These are phyloP conservation scores for Falco cherrug DNA, from an alignment of 2,797 vertebrate genomes.

Conservation along the genomic window DNA sequence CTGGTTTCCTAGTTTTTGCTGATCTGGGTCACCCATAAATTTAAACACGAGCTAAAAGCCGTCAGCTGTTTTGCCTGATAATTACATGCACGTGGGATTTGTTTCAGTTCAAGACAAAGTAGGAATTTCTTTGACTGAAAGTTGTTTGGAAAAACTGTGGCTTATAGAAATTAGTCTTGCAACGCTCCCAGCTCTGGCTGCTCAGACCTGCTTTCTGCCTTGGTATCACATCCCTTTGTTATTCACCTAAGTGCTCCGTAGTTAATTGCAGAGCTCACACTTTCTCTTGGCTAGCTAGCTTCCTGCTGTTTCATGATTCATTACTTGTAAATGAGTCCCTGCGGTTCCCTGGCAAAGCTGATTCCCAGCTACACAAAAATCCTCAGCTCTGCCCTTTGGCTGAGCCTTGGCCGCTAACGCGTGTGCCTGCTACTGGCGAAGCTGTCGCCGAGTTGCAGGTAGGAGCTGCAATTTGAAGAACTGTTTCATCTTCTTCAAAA, in stretches of 20 bases:
- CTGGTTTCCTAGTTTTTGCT: neutral
- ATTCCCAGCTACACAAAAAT: constrained; percentile 11
- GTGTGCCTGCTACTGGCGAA: neutral
- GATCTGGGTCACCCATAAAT: constrained; percentile 9
- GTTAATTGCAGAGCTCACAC: constrained; percentile 63
- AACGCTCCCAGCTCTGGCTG: neutral
- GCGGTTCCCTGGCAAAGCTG: neutral
- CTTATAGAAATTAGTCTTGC: neutral
- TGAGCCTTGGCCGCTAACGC: neutral
- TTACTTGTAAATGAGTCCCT: constrained; percentile 57
- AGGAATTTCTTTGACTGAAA: neutral
- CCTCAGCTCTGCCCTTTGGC: neutral
- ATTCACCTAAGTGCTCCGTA: constrained; percentile 34
- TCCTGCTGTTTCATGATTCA: constrained; percentile 62
- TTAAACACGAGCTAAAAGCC: neutral
- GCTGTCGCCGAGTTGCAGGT: neutral
- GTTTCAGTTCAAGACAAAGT: neutral
- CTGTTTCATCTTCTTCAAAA: neutral
- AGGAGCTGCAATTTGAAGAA: neutral
- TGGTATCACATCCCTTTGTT: neutral
- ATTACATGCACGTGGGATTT: neutral
- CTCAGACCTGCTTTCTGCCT: neutral
- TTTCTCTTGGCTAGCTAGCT: constrained; percentile 19
- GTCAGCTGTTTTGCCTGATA: neutral
- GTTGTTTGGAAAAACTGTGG: neutral